These are phyloP conservation scores for Lepidocyrtoides sp. DNA, from an alignment of 2,888 invertebrate genomes.

Conservation along the genomic window DNA sequence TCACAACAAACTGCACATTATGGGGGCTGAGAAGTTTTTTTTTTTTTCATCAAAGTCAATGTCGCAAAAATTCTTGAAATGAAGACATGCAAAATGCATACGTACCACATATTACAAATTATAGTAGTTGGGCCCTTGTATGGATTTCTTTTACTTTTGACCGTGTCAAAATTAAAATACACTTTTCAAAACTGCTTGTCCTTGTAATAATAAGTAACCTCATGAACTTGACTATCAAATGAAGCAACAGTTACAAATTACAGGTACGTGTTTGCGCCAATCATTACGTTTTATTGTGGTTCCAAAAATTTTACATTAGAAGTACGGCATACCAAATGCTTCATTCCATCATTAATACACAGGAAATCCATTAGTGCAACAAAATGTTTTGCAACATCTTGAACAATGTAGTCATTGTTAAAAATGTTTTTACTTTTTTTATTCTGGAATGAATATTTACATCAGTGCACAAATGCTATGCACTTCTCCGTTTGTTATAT, in stretches of 20 bases:
- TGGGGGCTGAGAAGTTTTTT: not conserved
- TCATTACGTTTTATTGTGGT: too few species aligned
- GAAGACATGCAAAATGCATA: too few species aligned
- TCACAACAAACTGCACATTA: too few species aligned
- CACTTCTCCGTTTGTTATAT: not conserved
- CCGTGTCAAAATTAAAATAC: not conserved
- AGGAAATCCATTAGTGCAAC: not conserved
- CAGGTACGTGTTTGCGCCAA: too few species aligned
- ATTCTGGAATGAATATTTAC: not conserved
- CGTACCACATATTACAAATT: too few species aligned
- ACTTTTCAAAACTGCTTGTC: not conserved
- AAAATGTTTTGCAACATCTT: not conserved
- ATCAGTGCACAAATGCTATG: not conserved
- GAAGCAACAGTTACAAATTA: too few species aligned
- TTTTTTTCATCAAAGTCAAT: conserved; percentile 26
- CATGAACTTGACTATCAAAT: conserved; percentile 26
- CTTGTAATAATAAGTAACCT: not conserved
- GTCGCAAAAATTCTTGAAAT: not conserved
- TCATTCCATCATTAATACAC: not conserved
- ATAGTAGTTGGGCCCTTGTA: too few species aligned
- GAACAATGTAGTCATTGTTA: too few species aligned
- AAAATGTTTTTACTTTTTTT: not conserved
- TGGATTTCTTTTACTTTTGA: not conserved
- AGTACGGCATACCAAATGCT: not conserved
- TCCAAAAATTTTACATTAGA: not conserved